Evolutionary conservation across 2,888 invertebrate genomes (phyloP).

Genomic region (Harpalus rubripes): DNA sequence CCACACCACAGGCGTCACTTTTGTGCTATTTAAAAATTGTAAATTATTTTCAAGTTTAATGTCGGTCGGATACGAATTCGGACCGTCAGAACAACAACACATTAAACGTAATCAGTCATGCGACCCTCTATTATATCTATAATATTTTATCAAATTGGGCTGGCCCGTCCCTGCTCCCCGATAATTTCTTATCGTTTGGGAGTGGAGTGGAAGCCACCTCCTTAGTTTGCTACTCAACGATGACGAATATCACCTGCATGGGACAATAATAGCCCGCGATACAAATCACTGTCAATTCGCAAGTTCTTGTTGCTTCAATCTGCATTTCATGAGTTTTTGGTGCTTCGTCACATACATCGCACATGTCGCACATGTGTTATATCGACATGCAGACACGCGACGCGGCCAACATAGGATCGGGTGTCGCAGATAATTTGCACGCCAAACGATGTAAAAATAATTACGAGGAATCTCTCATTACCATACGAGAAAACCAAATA

Average conservation of each 20-base stretch:
- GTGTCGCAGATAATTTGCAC: conserved; percentile 54
- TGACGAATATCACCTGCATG: conserved; percentile 67
- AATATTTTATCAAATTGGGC: background rate
- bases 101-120: background rate
- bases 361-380: conserved; percentile 62
- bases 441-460: conserved; percentile 39
- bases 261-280: conserved; percentile 61
- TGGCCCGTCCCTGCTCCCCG: background rate
- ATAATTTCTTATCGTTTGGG: conserved; percentile 3
- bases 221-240: conserved; percentile 12
- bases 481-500: conserved; percentile 2
- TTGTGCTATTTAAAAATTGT: no score
- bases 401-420: conserved; percentile 16
- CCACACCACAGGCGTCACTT: no score
- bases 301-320: conserved; percentile 57
- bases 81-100: background rate
- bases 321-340: conserved; percentile 60
- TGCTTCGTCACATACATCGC: conserved; percentile 52
- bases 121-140: background rate
- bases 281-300: conserved; percentile 67
- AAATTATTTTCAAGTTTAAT: no score
- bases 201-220: conserved; percentile 1
- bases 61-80: no score
- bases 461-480: conserved; percentile 52
- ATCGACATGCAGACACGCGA: conserved; percentile 47